Conservation (phyloP, 2,797 vertebrate genomes). For the Tokudaia tokunoshimensis region DNA sequence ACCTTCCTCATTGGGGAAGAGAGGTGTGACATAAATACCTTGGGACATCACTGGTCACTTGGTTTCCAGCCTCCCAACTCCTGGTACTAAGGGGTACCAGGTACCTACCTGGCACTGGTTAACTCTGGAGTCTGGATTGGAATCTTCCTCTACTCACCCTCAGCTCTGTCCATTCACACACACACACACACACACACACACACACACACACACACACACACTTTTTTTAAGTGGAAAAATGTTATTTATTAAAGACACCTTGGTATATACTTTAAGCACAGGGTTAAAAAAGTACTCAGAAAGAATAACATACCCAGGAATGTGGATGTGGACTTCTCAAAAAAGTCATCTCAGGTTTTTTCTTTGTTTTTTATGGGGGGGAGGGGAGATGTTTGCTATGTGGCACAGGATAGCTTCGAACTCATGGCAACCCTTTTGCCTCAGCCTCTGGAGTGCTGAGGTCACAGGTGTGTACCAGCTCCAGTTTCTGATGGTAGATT, state of each 20-base stretch:
- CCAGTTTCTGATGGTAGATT: background rate
- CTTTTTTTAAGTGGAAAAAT: background rate
- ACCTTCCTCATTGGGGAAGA: background rate
- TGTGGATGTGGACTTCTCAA: background rate
- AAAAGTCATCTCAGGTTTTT: background rate
- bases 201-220: too few relatives aligned
- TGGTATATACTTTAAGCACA: background rate
- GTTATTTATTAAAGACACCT: background rate
- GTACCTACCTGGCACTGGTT: background rate
- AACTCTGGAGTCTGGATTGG: fast-evolving
- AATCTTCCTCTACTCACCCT: background rate
- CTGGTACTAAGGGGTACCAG: background rate
- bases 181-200: too few relatives aligned
- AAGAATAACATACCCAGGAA: background rate
- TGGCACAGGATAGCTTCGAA: background rate
- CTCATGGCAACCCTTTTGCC: background rate
- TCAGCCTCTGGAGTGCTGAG: background rate
- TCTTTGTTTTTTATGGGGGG: background rate
- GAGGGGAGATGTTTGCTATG: background rate
- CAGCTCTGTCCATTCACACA: background rate
- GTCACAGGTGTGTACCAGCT: background rate
- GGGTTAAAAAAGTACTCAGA: background rate
- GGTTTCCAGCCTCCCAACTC: background rate
- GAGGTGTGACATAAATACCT: background rate
- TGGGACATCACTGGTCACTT: too few relatives aligned